A percentile compares a stretch with the other conserved stretches of the same genome.
phyloP scores from a whole-genome alignment of 2,113 vertebrate species.

The Lepus americanus region DNA sequence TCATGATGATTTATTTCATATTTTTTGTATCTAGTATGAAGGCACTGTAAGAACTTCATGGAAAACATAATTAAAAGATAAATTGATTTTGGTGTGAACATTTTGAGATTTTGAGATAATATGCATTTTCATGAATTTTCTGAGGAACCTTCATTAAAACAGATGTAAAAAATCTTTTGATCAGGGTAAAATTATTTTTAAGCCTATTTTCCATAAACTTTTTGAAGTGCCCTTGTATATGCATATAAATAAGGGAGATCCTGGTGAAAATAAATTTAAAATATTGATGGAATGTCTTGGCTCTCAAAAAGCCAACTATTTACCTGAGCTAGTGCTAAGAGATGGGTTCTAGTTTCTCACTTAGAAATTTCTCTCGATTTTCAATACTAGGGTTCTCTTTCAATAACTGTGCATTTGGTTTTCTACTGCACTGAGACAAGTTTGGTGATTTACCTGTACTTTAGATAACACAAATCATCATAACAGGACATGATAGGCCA shows the following conservation, averaged over 20 bases:
- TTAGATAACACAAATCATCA: background rate
- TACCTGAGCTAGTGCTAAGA: background rate
- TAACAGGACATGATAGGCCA: background rate
- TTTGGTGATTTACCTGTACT: background rate
- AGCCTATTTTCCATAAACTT: no score
- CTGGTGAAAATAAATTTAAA: background rate
- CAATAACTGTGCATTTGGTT: background rate
- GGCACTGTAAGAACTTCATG: no score
- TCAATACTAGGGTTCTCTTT: constrained; percentile 34
- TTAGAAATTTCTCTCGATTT: background rate
- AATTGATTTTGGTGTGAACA: no score
- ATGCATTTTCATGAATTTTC: no score
- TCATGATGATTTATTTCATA: background rate
- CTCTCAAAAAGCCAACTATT: background rate
- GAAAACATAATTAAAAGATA: no score
- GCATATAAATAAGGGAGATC: background rate
- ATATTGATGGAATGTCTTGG: background rate
- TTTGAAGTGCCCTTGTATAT: background rate
- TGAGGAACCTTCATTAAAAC: no score
- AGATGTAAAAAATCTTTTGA: no score
- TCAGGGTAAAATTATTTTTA: no score
- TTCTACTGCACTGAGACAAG: background rate
- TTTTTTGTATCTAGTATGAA: background rate
- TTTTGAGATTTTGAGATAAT: no score
- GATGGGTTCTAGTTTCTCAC: background rate